Percentiles rank a stretch among this genome's conserved stretches.
Evolutionary conservation across 2,797 vertebrate genomes (phyloP).

Genomic region (Sebastes glaucus): DNA sequence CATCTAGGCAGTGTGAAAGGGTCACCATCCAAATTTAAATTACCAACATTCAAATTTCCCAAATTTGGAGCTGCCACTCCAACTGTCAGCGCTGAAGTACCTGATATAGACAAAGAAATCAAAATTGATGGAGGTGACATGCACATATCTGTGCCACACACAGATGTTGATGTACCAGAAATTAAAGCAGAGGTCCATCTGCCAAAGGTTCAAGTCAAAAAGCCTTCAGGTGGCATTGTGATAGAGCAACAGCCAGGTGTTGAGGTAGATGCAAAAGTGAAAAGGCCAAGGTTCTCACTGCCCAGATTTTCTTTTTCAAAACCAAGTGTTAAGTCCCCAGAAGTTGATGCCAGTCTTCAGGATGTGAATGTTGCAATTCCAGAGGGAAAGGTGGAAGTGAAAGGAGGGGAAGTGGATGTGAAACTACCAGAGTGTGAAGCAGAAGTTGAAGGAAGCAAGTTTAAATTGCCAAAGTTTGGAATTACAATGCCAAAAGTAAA

Average conservation of each 20-base stretch:
- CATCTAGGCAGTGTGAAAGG: not conserved
- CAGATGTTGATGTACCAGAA: constrained; percentile 27
- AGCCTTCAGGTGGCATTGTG: not conserved
- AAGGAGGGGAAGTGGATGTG: not conserved
- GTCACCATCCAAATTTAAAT: constrained; percentile 57
- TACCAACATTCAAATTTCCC: constrained; percentile 76
- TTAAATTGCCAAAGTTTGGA: not conserved
- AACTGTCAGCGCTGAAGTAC: constrained; percentile 29
- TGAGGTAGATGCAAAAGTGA: constrained; percentile 46
- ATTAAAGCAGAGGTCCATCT: constrained; percentile 2
- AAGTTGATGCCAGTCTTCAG: constrained; percentile 39
- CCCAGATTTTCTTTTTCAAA: constrained; percentile 72
- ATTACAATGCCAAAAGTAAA: constrained; percentile 5
- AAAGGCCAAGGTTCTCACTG: constrained; percentile 61
- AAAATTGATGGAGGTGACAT: constrained; percentile 6
- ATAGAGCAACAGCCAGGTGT: constrained; percentile 15
- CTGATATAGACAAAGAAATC: constrained; percentile 9
- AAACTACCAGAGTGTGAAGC: constrained; percentile 3
- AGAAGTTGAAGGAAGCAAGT: constrained; percentile 32
- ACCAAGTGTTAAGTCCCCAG: constrained; percentile 43
- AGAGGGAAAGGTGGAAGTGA: constrained; percentile 35
- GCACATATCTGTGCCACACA: constrained; percentile 40
- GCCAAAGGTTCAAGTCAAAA: constrained; percentile 28
- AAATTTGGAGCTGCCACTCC: constrained; percentile 59
- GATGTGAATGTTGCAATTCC: constrained; percentile 20